These are phyloP conservation scores for Ovis canadensis DNA, from an alignment of 2,113 vertebrate genomes.

Conservation along the genomic window DNA sequence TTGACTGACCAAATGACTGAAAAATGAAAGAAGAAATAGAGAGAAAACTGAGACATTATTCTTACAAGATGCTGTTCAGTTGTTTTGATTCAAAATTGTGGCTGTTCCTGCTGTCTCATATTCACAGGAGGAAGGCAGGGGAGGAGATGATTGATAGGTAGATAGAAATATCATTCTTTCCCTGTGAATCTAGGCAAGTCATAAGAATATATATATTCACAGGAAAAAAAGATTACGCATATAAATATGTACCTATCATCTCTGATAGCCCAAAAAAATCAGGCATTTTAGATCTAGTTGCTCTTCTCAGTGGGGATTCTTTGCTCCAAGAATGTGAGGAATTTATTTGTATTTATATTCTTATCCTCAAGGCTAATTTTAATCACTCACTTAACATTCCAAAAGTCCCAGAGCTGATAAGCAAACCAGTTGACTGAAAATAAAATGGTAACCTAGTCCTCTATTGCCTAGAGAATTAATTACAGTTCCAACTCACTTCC, in stretches of 20 bases:
- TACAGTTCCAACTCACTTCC: not conserved
- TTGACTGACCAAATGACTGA: not conserved
- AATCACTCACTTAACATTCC: not conserved
- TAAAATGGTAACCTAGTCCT: not conserved
- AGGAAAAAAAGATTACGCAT: not conserved
- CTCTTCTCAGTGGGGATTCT: not conserved
- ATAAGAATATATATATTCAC: not conserved
- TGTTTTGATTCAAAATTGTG: not conserved
- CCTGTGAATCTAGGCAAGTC: not conserved
- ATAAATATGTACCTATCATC: not conserved
- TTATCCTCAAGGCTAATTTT: slow-evolving; percentile 32
- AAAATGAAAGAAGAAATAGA: not conserved
- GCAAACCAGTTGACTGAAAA: slow-evolving; percentile 5
- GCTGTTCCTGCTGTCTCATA: not conserved
- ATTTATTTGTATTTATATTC: slow-evolving; percentile 17
- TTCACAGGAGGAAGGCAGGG: not conserved
- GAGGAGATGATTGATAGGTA: not conserved
- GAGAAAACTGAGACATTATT: not conserved
- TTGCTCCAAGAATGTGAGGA: not conserved
- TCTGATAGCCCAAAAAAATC: not conserved
- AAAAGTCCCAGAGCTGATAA: not conserved
- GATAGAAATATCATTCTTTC: not conserved
- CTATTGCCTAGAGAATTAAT: not conserved
- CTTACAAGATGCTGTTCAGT: not conserved
- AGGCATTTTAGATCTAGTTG: not conserved